Evolutionary conservation across 2,797 vertebrate genomes (phyloP).

Genomic region (Phoeniculus purpureus): DNA sequence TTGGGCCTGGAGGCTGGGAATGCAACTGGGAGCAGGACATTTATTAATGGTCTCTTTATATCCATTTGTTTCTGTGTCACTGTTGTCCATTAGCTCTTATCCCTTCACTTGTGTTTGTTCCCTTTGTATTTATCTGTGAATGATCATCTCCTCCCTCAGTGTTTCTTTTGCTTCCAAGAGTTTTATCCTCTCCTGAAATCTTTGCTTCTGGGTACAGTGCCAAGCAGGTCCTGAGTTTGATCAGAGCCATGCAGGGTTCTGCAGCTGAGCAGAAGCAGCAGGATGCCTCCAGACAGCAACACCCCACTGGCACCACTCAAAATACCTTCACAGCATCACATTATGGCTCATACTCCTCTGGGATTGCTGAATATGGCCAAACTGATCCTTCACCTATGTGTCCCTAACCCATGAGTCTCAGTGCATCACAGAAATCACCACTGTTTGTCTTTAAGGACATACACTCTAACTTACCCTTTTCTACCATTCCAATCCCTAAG

Average conservation of each 20-base stretch:
- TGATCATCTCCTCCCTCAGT: neutral
- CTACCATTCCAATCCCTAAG: neutral
- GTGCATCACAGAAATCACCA: neutral
- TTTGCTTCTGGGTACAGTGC: fast-evolving
- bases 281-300: no score
- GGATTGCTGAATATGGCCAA: neutral
- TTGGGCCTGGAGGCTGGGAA: neutral
- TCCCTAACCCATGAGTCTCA: neutral
- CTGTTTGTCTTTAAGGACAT: neutral
- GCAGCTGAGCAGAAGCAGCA: neutral
- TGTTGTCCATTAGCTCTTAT: neutral
- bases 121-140: neutral
- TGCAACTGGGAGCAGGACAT: neutral
- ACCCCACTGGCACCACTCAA: fast-evolving
- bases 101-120: neutral
- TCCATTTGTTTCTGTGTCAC: neutral
- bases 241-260: neutral
- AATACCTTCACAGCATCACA: neutral
- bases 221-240: fast-evolving
- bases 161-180: neutral
- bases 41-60: neutral
- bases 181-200: neutral
- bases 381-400: fast-evolving
- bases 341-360: neutral
- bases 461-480: neutral